Percentiles rank a stretch among this genome's conserved stretches.
phyloP scores from a whole-genome alignment of 1,140 invertebrate genomes.

The Penaeus chinensis region DNA sequence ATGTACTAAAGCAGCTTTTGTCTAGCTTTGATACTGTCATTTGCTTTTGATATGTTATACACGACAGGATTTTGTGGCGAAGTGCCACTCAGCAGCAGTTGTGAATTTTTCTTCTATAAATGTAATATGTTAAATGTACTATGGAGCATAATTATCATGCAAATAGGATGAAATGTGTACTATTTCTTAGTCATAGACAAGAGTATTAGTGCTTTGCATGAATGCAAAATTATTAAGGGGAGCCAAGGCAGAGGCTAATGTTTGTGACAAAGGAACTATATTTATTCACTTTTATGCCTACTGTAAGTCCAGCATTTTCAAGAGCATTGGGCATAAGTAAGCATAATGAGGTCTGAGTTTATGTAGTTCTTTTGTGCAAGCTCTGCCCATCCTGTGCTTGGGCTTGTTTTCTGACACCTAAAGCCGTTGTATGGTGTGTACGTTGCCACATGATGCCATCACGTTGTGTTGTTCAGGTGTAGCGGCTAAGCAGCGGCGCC shows the following conservation, averaged over 20 bases:
- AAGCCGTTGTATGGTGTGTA: constrained; percentile 54
- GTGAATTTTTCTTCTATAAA: constrained; percentile 28
- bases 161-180: constrained; percentile 26
- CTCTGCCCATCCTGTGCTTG: too few species aligned
- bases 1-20: constrained; percentile 55
- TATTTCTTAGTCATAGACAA: constrained; percentile 21
- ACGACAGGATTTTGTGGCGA: constrained; percentile 46
- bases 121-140: constrained; percentile 30
- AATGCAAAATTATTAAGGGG: constrained; percentile 22
- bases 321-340: too few species aligned
- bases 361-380: too few species aligned
- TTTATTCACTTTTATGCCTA: not conserved
- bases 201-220: constrained; percentile 51
- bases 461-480: constrained; percentile 74
- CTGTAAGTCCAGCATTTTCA: too few species aligned
- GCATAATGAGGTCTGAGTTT: too few species aligned
- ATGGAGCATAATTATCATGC: constrained; percentile 27
- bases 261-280: constrained; percentile 16
- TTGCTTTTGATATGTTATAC: constrained; percentile 41
- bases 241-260: constrained; percentile 11
- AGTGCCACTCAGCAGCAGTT: constrained; percentile 35
- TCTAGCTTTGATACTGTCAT: constrained; percentile 45
- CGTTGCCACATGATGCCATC: constrained; percentile 60
- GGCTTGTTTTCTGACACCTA: not conserved
- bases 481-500: constrained; percentile 80